A percentile compares a stretch with the other conserved stretches of the same genome.
These are phyloP conservation scores for Dysidea cf. avara DNA, from an alignment of 37 sponge, comb jelly and placozoan genomes.

Conservation along the genomic window DNA sequence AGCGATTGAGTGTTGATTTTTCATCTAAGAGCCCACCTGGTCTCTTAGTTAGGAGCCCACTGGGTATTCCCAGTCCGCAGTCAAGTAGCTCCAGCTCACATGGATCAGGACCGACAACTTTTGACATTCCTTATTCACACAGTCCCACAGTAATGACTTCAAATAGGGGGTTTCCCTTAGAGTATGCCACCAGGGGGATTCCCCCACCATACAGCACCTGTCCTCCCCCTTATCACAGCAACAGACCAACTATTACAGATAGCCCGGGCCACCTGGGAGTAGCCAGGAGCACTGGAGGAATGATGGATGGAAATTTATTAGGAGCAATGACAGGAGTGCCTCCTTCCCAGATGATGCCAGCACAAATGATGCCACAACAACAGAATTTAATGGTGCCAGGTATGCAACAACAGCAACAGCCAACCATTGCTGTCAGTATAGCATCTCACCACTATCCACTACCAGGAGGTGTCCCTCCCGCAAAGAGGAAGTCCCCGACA, in stretches of 20 bases:
- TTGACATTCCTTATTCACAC: not conserved
- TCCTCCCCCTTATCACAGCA: no score
- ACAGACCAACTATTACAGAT: no score
- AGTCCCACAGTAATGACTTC: not conserved
- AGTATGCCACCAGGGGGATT: no score
- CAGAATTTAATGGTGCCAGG: not conserved
- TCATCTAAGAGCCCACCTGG: not conserved
- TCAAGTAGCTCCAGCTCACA: not conserved
- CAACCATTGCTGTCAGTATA: not conserved
- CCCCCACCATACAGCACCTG: no score
- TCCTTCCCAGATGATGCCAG: no score
- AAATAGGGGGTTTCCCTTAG: no score
- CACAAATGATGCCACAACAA: not conserved
- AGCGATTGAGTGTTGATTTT: conserved; percentile 31
- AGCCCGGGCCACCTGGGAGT: no score
- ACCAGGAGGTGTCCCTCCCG: not conserved
- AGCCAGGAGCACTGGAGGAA: no score
- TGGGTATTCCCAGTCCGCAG: not conserved
- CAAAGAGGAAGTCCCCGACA: not conserved
- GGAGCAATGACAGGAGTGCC: no score
- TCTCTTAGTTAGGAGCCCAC: not conserved
- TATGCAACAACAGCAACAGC: not conserved
- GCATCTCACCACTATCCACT: not conserved
- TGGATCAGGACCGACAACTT: not conserved
- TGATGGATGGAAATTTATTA: no score